phyloP scores from a whole-genome alignment of 2,113 vertebrate genomes.

The Tupaia chinensis region DNA sequence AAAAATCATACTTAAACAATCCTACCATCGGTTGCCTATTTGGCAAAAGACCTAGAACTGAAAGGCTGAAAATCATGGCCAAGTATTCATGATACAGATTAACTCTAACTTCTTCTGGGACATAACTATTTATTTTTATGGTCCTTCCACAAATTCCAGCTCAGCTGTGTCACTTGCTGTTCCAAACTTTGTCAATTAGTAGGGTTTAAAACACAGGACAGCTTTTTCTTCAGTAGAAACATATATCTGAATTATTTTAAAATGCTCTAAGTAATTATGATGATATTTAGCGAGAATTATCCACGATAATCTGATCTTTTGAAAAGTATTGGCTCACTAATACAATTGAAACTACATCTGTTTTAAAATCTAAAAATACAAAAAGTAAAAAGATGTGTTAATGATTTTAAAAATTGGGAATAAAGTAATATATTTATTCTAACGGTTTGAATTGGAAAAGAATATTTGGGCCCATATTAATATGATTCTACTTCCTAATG shows the following conservation, averaged over 20 bases:
- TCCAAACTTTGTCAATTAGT: neutral
- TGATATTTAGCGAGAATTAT: neutral
- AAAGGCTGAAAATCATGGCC: constrained; percentile 25
- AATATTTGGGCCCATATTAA: neutral
- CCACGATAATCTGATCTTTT: neutral
- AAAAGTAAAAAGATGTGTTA: neutral
- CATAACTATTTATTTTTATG: neutral
- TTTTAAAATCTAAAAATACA: constrained; percentile 5
- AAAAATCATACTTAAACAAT: constrained; percentile 11
- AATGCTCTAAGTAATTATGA: neutral
- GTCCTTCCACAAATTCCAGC: neutral
- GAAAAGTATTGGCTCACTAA: too few relatives aligned
- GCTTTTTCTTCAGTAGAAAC: constrained; percentile 9
- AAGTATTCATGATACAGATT: constrained; percentile 57
- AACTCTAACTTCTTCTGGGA: constrained; percentile 12
- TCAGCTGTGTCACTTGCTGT: neutral
- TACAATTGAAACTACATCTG: neutral
- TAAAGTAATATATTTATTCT: neutral
- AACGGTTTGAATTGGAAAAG: neutral
- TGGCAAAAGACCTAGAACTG: constrained; percentile 21
- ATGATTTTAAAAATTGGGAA: neutral
- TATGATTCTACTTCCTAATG: neutral
- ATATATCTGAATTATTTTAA: neutral
- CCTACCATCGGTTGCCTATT: neutral
- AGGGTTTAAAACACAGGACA: neutral